Evolutionary conservation across 2,797 vertebrate genomes (phyloP).

Genomic region (Oceanodroma leucorhoa): DNA sequence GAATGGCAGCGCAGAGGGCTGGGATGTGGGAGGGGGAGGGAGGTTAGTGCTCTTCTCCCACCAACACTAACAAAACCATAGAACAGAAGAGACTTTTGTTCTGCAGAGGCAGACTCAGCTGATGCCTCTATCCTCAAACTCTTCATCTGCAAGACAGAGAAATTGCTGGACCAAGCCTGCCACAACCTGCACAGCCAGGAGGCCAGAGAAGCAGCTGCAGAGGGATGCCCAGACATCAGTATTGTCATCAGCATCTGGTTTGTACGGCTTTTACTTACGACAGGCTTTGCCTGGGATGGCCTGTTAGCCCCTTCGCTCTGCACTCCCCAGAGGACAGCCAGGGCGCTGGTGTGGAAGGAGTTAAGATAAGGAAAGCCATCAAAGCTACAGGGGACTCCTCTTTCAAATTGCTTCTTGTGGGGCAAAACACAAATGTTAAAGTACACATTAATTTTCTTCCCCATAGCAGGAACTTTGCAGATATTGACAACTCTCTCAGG

Average conservation of each 20-base stretch:
- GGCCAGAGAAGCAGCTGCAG: not conserved
- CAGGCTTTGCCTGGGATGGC: not conserved
- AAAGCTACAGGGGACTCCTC: conserved; percentile 34
- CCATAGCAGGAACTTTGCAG: conserved; percentile 47
- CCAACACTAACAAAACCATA: not conserved
- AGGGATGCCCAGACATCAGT: not conserved
- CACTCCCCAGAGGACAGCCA: not conserved
- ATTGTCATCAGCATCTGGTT: not conserved
- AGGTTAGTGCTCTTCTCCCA: not conserved
- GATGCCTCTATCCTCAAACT: not conserved
- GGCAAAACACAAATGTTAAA: conserved; percentile 41
- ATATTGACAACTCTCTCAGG: conserved; percentile 71
- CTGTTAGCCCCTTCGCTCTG: not conserved
- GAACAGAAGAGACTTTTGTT: not conserved
- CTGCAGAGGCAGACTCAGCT: not conserved
- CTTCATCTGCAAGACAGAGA: not conserved
- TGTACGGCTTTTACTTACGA: not conserved
- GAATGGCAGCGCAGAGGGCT: not conserved
- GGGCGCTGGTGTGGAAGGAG: conserved; percentile 33
- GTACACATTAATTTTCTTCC: conserved; percentile 55
- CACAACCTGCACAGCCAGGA: not conserved
- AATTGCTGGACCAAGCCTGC: not conserved
- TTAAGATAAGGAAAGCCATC: conserved; percentile 52
- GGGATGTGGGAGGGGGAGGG: not conserved
- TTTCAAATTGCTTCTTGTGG: conserved; percentile 44